Conservation (phyloP, 2,888 invertebrate genomes). For the Ditula angustiorana region DNA sequence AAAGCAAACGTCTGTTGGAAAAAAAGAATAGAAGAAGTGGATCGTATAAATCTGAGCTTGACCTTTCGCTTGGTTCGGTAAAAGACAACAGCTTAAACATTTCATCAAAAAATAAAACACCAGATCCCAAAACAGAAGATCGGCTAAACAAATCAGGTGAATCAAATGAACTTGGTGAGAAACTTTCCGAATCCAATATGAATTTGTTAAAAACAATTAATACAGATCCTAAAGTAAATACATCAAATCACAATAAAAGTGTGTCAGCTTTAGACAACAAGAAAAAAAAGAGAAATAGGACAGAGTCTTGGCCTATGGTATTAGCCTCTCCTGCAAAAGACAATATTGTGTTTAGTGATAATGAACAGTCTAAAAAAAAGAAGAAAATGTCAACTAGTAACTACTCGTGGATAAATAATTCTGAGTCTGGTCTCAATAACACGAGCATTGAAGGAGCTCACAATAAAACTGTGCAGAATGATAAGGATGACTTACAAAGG, state of each 20-base stretch:
- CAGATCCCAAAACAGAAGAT: slow-evolving; percentile 10
- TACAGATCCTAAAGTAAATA: slow-evolving; percentile 47
- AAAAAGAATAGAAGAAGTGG: slow-evolving; percentile 51
- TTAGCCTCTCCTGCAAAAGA: slow-evolving; percentile 47
- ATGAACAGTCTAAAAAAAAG: slow-evolving; percentile 57
- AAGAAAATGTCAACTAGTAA: slow-evolving; percentile 38
- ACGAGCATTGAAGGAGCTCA: not conserved
- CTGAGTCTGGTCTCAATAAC: slow-evolving; percentile 39
- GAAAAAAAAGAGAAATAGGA: slow-evolving; percentile 60
- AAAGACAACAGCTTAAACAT: slow-evolving; percentile 15
- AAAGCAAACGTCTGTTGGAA: slow-evolving; percentile 50
- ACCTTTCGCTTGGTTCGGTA: slow-evolving; percentile 25
- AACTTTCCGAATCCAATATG: slow-evolving; percentile 51
- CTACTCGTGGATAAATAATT: slow-evolving; percentile 32
- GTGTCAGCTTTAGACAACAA: slow-evolving; percentile 53
- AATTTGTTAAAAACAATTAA: slow-evolving; percentile 57
- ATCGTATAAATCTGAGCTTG: slow-evolving; percentile 42
- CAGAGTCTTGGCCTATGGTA: slow-evolving; percentile 67
- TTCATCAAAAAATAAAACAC: slow-evolving; percentile 6
- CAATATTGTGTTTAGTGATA: slow-evolving; percentile 62
- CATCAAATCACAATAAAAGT: slow-evolving; percentile 59
- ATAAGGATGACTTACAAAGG: slow-evolving; percentile 31
- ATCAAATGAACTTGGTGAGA: slow-evolving; percentile 30
- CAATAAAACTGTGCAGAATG: slow-evolving; percentile 27
- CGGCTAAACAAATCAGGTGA: slow-evolving; percentile 10